A percentile compares a stretch with the other conserved stretches of the same genome.
Evolutionary conservation across 2,113 vertebrate species (phyloP).

Genomic region (Litocranius walleri): DNA sequence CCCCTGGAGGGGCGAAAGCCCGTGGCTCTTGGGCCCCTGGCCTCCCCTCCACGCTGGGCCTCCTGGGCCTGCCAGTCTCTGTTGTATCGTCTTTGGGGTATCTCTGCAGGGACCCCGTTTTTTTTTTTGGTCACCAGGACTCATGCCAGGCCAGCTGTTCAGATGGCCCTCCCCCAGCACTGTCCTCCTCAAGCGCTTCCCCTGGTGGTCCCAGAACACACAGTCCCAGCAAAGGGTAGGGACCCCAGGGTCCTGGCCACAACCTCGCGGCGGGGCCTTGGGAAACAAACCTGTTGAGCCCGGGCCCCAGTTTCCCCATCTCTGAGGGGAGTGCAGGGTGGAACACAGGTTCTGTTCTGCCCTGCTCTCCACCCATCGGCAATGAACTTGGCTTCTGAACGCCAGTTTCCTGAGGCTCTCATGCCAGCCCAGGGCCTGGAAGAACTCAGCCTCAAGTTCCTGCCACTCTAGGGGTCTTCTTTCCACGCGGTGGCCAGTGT

Average conservation of each 20-base stretch:
- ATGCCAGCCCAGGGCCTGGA: accelerated
- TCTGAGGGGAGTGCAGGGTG: background rate
- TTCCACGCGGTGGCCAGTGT: accelerated
- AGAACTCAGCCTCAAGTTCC: accelerated
- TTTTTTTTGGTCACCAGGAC: background rate
- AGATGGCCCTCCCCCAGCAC: accelerated
- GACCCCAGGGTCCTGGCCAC: accelerated
- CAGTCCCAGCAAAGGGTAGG: accelerated
- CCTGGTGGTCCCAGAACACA: accelerated
- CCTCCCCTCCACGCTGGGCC: accelerated
- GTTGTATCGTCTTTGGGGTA: background rate
- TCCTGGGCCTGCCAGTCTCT: too few relatives aligned
- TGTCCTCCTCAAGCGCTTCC: background rate
- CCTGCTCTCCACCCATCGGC: accelerated
- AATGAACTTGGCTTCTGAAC: accelerated
- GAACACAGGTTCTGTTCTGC: background rate
- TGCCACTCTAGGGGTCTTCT: accelerated
- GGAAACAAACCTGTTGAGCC: background rate
- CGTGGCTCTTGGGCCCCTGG: background rate
- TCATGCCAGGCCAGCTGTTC: background rate
- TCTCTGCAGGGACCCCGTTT: too few relatives aligned
- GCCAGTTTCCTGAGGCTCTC: background rate
- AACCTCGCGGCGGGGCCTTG: accelerated
- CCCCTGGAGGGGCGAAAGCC: background rate
- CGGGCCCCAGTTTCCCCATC: background rate